These are phyloP conservation scores for Daktulosphaira vitifoliae DNA, from an alignment of 1,140 invertebrate genomes.

Conservation along the genomic window DNA sequence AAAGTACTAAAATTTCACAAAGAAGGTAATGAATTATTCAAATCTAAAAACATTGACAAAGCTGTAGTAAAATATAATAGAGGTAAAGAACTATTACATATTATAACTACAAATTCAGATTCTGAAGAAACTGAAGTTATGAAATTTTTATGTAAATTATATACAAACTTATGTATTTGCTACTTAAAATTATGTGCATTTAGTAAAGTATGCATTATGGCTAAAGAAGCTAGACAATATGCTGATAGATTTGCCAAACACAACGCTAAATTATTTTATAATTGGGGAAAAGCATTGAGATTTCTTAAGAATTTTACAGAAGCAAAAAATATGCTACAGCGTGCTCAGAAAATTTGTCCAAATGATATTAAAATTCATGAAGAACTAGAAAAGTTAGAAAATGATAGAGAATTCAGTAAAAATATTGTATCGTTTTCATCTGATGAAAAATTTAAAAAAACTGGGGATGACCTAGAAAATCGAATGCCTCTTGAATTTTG, in stretches of 20 bases:
- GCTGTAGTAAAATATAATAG: slow-evolving; percentile 9
- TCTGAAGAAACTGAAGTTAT: slow-evolving; percentile 17
- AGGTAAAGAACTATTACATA: background rate
- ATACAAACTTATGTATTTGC: slow-evolving; percentile 16
- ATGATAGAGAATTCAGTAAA: slow-evolving; percentile 5
- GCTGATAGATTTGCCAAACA: slow-evolving; percentile 6
- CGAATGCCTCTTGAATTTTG: background rate
- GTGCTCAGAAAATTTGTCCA: background rate
- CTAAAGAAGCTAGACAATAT: slow-evolving; percentile 1
- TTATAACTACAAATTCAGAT: background rate
- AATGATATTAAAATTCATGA: background rate
- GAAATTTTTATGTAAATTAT: slow-evolving; percentile 13
- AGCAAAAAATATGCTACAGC: slow-evolving; percentile 4
- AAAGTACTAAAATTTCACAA: background rate
- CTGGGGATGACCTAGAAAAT: background rate
- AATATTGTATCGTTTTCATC: background rate
- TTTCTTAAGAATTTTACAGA: slow-evolving; percentile 5
- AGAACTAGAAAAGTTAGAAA: slow-evolving; percentile 5
- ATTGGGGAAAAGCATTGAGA: slow-evolving; percentile 20
- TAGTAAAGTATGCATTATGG: slow-evolving; percentile 26
- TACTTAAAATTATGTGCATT: slow-evolving; percentile 22
- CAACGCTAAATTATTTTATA: background rate
- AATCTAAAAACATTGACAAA: background rate
- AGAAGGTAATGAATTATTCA: slow-evolving; percentile 15
- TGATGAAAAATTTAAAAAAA: background rate